Percentiles rank a stretch among this genome's conserved stretches.
Conservation (phyloP, 2,888 invertebrate species). For the Anorthoa munda region DNA sequence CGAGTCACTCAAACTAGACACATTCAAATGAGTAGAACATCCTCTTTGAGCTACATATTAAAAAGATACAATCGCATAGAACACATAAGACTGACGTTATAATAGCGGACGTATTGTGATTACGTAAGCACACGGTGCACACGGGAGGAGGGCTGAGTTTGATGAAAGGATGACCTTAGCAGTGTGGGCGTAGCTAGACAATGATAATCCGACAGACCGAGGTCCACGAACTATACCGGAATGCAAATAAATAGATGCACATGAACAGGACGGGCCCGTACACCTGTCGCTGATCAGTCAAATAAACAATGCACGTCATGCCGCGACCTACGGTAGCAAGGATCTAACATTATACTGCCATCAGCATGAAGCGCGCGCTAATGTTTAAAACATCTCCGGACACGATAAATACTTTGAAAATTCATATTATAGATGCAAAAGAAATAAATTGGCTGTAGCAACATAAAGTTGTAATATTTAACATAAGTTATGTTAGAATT, state of each 20-base stretch:
- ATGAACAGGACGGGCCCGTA: slow-evolving; percentile 86
- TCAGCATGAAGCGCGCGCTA: slow-evolving; percentile 37
- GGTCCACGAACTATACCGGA: slow-evolving; percentile 88
- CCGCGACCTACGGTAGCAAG: slow-evolving; percentile 74
- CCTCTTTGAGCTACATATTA: slow-evolving; percentile 59
- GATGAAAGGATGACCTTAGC: slow-evolving; percentile 82
- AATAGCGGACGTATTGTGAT: slow-evolving; percentile 71
- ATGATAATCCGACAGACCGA: slow-evolving; percentile 81
- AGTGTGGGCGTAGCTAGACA: slow-evolving; percentile 81
- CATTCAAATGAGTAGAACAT: slow-evolving; percentile 54
- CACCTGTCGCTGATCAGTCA: slow-evolving; percentile 87
- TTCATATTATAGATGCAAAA: neutral
- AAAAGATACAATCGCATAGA: slow-evolving; percentile 72
- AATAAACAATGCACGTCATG: slow-evolving; percentile 87
- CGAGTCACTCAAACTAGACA: slow-evolving; percentile 38
- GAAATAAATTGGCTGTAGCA: neutral
- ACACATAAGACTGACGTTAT: slow-evolving; percentile 65
- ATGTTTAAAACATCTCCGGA: slow-evolving; percentile 45
- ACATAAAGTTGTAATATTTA: neutral
- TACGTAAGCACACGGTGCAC: slow-evolving; percentile 74
- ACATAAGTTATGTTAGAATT: neutral
- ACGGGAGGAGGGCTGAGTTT: slow-evolving; percentile 65
- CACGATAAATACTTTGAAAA: slow-evolving; percentile 16
- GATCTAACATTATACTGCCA: slow-evolving; percentile 64
- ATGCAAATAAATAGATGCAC: slow-evolving; percentile 89